Base-by-base conservation (phyloP, 2,113 vertebrate genomes). In the Otocyon megalotis region DNA sequence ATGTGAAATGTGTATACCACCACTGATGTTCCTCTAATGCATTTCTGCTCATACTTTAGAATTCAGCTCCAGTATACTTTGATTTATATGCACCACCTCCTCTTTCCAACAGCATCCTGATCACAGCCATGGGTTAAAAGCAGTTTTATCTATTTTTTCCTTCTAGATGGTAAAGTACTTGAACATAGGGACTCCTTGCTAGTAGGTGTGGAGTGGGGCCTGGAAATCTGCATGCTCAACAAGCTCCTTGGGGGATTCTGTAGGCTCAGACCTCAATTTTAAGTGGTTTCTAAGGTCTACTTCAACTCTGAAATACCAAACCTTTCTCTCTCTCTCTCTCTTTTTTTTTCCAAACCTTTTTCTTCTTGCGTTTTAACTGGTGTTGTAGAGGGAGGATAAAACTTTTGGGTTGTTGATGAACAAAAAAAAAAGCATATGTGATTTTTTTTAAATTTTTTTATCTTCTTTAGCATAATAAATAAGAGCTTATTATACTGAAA, bases 271-370 rank as follows among this genome's bases (percentile, higher is more conserved):
- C 30, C 43, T 96, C 80, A 48, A 8, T 65, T 90, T 90, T 88
- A 74, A 88, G 72, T 83, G 56, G 43, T 96, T 94, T 90, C 87
- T 92, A 84, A 90, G 35, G 37, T 76, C 48, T 91, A 3, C 69
- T 92, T 92, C 15, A 89, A n/a, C 43, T 86, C 58, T 85, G 74
- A 92, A 69, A 89, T 85, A 60, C 76, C 32, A 81, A 92, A 30
- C 13, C 28, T 96, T 79, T 81, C 81, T 54, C n/a, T 87, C 43
- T 43, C 43, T 43, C 43, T 43, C 7, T 43, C 43, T 43, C 43
- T 7, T 43, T 43, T 43, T 43, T 43, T 43, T 43, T 43, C 43
- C 26, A 81, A 92, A 30, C 13, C 28, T 96, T 79, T 81, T 92
- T 54, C n/a, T 87, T 15, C 15, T 76, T 92, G 8, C 37, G 86